These are phyloP conservation scores for Acrobasis repandana DNA, from an alignment of 2,888 invertebrate genomes.

Conservation along the genomic window DNA sequence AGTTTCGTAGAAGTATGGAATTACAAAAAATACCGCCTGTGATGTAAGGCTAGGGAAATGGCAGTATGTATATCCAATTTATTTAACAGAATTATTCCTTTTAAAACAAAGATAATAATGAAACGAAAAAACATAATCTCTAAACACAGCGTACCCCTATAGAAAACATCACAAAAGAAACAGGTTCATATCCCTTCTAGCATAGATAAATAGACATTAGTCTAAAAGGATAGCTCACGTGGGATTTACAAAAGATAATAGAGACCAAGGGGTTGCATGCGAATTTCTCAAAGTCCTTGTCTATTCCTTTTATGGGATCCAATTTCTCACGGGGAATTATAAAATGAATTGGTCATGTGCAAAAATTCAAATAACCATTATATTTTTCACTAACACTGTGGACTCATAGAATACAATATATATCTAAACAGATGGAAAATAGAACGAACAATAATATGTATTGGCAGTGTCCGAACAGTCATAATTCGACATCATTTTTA, in stretches of 20 bases:
- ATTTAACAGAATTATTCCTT: not conserved
- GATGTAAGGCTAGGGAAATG: too few species aligned
- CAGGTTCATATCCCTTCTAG: constrained; percentile 65
- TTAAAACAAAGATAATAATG: not conserved
- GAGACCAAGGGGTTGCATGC: constrained; percentile 50
- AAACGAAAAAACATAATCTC: not conserved
- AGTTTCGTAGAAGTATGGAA: not conserved
- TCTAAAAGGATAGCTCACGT: constrained; percentile 52
- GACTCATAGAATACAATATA: not conserved
- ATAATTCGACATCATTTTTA: constrained; percentile 15
- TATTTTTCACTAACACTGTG: not conserved
- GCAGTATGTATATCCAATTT: too few species aligned
- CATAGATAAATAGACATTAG: constrained; percentile 64
- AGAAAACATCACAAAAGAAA: constrained; percentile 53
- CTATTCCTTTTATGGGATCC: constrained; percentile 44
- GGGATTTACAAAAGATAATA: constrained; percentile 49
- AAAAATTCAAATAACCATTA: constrained; percentile 29
- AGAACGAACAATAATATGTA: not conserved
- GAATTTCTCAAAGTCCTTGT: constrained; percentile 49
- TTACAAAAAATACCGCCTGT: not conserved
- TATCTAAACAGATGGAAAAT: not conserved
- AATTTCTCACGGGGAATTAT: constrained; percentile 61
- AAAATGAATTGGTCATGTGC: constrained; percentile 26
- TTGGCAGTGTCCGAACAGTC: not conserved
- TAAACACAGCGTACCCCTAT: constrained; percentile 23